Base-by-base conservation (phyloP, 2,797 vertebrate genomes). In the Rhynchotus rufescens region DNA sequence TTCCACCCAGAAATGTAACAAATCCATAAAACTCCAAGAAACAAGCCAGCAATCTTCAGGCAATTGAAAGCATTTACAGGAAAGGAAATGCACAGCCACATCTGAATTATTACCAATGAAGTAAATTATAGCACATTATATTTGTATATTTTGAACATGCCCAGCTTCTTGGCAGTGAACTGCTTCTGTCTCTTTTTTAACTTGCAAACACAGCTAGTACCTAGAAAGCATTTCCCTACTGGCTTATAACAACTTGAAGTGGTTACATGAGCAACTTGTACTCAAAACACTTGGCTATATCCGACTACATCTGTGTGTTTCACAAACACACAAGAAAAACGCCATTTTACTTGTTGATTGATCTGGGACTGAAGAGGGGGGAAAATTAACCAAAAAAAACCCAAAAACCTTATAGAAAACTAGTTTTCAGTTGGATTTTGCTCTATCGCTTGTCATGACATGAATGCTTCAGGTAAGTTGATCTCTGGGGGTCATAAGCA, bases 11-110 rank as follows among this genome's bases (percentile, higher is more conserved):
- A 94, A 93, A 94, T 0, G 71, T 72, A 92, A 74, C 91, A 94
- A 90, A 94, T 79, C 93, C 84, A 81, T 62, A 89, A 92, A 95
- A 95, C 82, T 76, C 80, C 44, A 93, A 67, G 80, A 93, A 93
- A 89, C 61, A 90, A 94, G 84, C 60, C 82, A 73, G 73, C 42
- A 74, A 95, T 60, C 88, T 92, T 85, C 76, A 83, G 84, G 73
- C 76, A 95, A 90, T 3, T 96, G 91, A 93, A 92, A 56, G 64
- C 95, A 92, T 94, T 94, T 93, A 85, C 79, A 95, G 77, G 47
- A 87, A 89, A 85, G 71, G 56, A 95, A 95, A 91, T 17, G 52
- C 10, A 83, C 64, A 85, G 77, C 34, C 73, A 66, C 62, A 80
- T 90, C 86, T 80, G 60, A 94, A 90, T 89, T 85, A 93, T 79